phyloP scores from a whole-genome alignment of 2,797 vertebrate species.

The Cyclura pinguis region DNA sequence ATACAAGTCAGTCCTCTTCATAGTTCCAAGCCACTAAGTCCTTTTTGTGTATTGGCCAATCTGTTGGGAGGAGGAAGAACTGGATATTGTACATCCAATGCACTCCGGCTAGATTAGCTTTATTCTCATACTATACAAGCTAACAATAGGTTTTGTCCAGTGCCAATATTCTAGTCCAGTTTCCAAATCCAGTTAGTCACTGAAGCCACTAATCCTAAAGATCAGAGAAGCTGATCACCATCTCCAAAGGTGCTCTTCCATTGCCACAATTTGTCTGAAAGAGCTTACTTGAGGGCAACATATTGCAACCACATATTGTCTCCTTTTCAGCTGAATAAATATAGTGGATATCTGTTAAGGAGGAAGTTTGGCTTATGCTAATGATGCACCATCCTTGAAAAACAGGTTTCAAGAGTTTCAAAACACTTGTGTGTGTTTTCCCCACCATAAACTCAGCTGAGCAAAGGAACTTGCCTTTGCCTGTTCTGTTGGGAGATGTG shows the following conservation, averaged over 20 bases:
- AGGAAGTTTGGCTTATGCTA: background rate
- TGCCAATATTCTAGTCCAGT: background rate
- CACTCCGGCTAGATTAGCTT: no score
- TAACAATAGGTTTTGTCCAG: background rate
- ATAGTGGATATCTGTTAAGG: background rate
- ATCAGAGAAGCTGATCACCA: background rate
- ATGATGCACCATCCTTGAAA: background rate
- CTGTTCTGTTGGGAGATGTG: background rate
- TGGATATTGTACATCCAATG: no score
- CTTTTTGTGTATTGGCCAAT: no score
- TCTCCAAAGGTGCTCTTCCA: background rate
- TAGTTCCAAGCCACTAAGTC: no score
- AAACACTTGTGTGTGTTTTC: background rate
- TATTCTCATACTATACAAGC: background rate
- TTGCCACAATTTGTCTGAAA: background rate
- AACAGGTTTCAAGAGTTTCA: conserved; percentile 23
- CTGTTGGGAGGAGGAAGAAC: no score
- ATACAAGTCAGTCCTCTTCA: no score
- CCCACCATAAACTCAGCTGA: background rate
- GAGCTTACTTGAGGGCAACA: background rate
- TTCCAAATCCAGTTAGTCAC: background rate
- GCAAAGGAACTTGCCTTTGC: conserved; percentile 9
- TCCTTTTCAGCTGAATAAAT: conserved; percentile 21
- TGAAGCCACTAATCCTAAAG: background rate
- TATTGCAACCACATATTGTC: background rate